Conservation (phyloP, 2,888 invertebrate genomes). For the Coelinius sp. region DNA sequence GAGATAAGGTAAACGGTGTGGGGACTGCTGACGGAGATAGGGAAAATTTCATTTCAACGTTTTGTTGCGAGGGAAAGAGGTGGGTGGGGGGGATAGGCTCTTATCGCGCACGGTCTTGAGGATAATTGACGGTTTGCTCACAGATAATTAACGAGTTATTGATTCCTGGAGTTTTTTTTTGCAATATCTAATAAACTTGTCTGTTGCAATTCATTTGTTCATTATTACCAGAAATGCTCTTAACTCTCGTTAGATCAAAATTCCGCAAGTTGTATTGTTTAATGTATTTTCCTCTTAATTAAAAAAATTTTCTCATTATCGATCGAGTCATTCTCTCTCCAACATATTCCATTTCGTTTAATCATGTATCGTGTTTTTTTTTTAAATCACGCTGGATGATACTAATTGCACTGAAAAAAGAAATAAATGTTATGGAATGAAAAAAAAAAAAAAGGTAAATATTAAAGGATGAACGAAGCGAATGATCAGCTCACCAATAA, state of each 20-base stretch:
- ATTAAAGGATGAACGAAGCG: slow-evolving; percentile 16
- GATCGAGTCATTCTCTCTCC: background rate
- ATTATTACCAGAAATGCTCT: background rate
- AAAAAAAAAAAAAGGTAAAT: slow-evolving; percentile 6
- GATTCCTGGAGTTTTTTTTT: background rate
- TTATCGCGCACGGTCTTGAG: slow-evolving; percentile 28
- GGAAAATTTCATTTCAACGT: slow-evolving; percentile 56
- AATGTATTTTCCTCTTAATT: background rate
- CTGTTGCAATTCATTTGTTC: background rate
- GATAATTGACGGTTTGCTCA: slow-evolving; percentile 38
- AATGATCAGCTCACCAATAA: slow-evolving; percentile 35
- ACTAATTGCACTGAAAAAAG: slow-evolving; percentile 16
- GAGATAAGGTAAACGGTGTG: slow-evolving; percentile 62
- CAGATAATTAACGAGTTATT: slow-evolving; percentile 41
- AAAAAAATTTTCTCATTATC: background rate
- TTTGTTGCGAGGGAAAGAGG: background rate
- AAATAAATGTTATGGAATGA: slow-evolving; percentile 11
- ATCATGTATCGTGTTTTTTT: slow-evolving; percentile 5
- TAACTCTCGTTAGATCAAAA: no score
- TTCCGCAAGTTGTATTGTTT: no score
- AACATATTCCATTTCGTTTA: slow-evolving; percentile 5
- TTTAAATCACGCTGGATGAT: slow-evolving; percentile 12
- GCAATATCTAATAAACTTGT: background rate
- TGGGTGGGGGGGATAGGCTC: background rate
- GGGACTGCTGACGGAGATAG: slow-evolving; percentile 55